These are phyloP conservation scores for Chamaetylas fuelleborni DNA, from an alignment of 2,113 vertebrate species.

Conservation along the genomic window DNA sequence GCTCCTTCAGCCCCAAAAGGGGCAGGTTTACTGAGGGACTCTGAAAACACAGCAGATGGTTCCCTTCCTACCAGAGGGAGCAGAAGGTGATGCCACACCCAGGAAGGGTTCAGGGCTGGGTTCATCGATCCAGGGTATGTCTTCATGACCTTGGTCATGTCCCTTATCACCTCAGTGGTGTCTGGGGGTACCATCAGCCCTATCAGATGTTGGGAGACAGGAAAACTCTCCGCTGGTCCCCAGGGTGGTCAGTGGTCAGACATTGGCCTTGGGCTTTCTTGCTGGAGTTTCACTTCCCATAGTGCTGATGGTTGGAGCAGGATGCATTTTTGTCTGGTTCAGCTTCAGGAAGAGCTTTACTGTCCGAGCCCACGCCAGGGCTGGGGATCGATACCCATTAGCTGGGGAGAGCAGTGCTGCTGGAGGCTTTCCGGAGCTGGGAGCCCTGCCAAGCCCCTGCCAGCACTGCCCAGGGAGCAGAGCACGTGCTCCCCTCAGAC, in stretches of 20 bases:
- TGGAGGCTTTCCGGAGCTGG: slow-evolving; percentile 2
- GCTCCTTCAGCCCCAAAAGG: not conserved
- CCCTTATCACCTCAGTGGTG: not conserved
- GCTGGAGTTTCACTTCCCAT: not conserved
- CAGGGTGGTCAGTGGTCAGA: not conserved
- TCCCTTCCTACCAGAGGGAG: not conserved
- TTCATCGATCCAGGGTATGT: fast-evolving
- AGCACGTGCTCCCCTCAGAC: fast-evolving
- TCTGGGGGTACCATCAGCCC: not conserved
- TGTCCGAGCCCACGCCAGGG: not conserved
- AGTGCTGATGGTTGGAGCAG: not conserved
- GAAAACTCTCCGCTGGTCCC: not conserved
- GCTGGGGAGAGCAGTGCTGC: not conserved
- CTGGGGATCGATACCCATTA: slow-evolving; percentile 67
- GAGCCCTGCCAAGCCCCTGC: slow-evolving; percentile 17
- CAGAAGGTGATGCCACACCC: not conserved
- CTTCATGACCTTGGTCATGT: not conserved
- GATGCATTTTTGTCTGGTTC: not conserved
- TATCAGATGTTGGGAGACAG: not conserved
- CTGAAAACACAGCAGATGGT: not conserved
- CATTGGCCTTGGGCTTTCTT: not conserved
- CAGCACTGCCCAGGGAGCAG: not conserved
- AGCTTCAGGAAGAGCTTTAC: not conserved
- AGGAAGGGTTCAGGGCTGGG: not conserved
- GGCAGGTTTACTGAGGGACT: not conserved